Evolutionary conservation across 2,113 vertebrate genomes (phyloP), one percentile per base, ranked within the genome.

Genomic region (Xiphophorus couchianus): DNA sequence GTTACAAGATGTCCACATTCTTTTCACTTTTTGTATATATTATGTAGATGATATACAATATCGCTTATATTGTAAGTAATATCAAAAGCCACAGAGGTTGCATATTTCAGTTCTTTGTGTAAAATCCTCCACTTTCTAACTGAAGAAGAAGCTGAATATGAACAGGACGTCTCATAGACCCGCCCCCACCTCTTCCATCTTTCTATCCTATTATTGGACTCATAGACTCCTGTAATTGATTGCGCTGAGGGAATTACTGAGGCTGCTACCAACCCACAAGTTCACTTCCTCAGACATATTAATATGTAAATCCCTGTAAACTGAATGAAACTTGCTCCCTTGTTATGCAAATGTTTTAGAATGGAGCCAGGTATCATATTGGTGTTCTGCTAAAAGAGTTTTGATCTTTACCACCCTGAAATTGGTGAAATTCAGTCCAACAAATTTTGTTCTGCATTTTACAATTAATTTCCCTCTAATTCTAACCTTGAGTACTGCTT

Each of bases 251-350:
- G 82, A 85, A 86, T 84, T 81, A 72, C 17, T 62, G 64, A 62
- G 77, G 86, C 68, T 73, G 85, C 84, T 60, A 60, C 77, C 80
- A 89, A 71, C 76, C 84, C 83, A 77, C 72, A 84, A 83, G 76
- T 88, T 88, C 69, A 60, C 65, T 54, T 87, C 77, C 78, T 82
- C 79, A 82, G 77, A 82, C 73, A 17, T 84, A 87, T 90, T 87
- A 88, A 88, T 90, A 90, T 88, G 85, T 81, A 81, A 89, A 91
- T 92, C 87, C 81, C 85, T 73, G 75, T 84, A 86, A 90, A 89
- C 72, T 82, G 76, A 85, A 89, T 86, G 78, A 83, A 87, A 78
- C 84, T 17, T 15, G 44, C 44, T 15, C 44, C 44, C 44, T 48
- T 48, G 13, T 48, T 48, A 48, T 48, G 44, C 14, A 48, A 15